These are phyloP conservation scores for Microcebus lehilahytsara DNA, from an alignment of 2,113 vertebrate genomes.

Conservation along the genomic window DNA sequence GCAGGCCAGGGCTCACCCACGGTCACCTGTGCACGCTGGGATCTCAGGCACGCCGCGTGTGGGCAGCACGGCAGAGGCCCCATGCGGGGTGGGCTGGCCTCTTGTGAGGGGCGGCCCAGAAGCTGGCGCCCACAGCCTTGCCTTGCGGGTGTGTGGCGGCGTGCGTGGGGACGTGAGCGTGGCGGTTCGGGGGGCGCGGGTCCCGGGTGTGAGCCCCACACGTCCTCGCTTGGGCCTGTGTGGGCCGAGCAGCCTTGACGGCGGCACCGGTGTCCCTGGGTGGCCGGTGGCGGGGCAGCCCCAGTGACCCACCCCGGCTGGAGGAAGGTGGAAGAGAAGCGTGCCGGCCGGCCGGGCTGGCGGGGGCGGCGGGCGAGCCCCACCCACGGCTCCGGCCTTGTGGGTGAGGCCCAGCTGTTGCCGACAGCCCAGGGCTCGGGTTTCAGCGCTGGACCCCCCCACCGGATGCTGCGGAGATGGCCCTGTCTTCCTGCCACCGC, in stretches of 20 bases:
- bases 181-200: accelerated
- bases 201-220: accelerated
- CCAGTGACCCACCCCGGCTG: not conserved
- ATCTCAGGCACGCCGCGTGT: accelerated
- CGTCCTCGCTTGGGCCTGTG: accelerated
- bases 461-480: slow-evolving; percentile 71
- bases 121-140: accelerated
- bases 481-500: slow-evolving; percentile 59
- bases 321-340: not conserved
- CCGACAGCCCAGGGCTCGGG: slow-evolving; percentile 8
- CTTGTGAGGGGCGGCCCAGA: not conserved
- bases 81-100: accelerated
- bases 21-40: accelerated
- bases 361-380: not conserved
- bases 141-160: too few relatives aligned
- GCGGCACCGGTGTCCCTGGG: accelerated
- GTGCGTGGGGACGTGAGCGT: too few relatives aligned
- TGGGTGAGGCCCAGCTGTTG: slow-evolving; percentile 40
- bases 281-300: accelerated
- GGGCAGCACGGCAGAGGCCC: not conserved
- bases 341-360: not conserved
- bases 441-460: slow-evolving; percentile 43
- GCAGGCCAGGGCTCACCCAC: not conserved
- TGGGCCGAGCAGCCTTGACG: accelerated
- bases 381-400: not conserved